Evolutionary conservation across 1,140 invertebrate species (phyloP).

Genomic region (Thrips palmi): DNA sequence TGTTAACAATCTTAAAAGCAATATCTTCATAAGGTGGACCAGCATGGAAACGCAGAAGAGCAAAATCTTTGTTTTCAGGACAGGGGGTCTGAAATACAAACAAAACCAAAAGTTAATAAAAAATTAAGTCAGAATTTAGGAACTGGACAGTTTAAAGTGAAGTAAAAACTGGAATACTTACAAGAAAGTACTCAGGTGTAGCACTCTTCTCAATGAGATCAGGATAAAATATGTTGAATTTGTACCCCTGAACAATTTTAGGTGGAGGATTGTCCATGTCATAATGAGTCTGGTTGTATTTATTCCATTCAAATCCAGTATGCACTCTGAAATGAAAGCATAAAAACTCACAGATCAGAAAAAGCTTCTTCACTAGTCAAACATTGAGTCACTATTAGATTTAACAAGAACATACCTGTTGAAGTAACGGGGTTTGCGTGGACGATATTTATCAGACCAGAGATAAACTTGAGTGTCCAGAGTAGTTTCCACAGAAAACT

Average conservation of each 20-base stretch:
- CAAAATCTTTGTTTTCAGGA: conserved; percentile 86
- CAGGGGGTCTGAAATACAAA: conserved; percentile 57
- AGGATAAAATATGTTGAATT: conserved; percentile 99
- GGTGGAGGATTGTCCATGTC: conserved; percentile 99
- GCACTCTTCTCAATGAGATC: conserved; percentile 91
- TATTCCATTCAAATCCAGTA: conserved; percentile 99
- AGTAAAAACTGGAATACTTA: conserved; percentile 45
- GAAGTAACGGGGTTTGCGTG: conserved; percentile 93
- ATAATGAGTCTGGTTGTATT: conserved; percentile 99
- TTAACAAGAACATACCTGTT: conserved; percentile 39
- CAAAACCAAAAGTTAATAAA: conserved; percentile 11
- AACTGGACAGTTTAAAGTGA: conserved; percentile 35
- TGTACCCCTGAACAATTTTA: conserved; percentile 99
- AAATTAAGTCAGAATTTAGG: background rate
- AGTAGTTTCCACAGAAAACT: conserved; percentile 80
- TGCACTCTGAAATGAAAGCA: conserved; percentile 36
- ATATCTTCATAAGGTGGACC: conserved; percentile 99
- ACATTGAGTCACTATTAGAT: too few relatives aligned
- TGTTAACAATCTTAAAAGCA: conserved; percentile 97
- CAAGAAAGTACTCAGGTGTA: conserved; percentile 86
- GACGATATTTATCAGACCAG: conserved; percentile 97
- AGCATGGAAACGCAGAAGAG: conserved; percentile 83
- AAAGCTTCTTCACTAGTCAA: background rate
- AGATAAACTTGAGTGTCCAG: conserved; percentile 75
- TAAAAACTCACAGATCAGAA: conserved; percentile 4